These are phyloP conservation scores for Grantiella picta DNA, from an alignment of 2,113 vertebrate genomes.

Conservation along the genomic window DNA sequence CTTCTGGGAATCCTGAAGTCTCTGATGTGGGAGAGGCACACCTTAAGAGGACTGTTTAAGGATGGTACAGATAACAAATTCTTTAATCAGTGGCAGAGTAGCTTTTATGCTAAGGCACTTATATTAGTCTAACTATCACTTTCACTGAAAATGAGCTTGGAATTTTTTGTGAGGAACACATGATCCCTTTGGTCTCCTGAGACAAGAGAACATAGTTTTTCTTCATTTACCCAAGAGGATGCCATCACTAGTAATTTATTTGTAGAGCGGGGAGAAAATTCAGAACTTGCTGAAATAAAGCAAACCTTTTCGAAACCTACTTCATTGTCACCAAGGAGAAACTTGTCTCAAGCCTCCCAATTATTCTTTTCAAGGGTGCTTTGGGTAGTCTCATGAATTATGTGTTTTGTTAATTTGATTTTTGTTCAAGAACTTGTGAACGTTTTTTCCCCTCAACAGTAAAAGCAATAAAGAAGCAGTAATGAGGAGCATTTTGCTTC, in stretches of 20 bases:
- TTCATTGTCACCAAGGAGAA: background rate
- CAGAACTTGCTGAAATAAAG: background rate
- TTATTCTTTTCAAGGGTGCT: background rate
- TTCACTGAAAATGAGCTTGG: background rate
- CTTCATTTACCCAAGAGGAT: background rate
- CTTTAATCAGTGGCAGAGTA: background rate
- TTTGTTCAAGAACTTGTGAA: background rate
- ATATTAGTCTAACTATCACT: background rate
- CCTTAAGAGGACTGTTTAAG: background rate
- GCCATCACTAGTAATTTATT: background rate
- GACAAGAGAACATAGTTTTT: background rate
- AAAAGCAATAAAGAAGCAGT: slow-evolving; percentile 42
- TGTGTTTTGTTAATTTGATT: background rate
- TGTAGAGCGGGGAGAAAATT: background rate
- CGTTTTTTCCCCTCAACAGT: background rate
- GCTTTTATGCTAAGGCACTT: background rate
- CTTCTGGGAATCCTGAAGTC: background rate
- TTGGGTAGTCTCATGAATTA: background rate
- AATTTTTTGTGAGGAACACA: background rate
- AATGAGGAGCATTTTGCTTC: slow-evolving; percentile 24
- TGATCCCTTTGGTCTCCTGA: background rate
- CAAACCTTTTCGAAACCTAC: background rate
- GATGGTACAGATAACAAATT: background rate
- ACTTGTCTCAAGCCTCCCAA: background rate
- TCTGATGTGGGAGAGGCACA: slow-evolving; percentile 1